Base-by-base conservation (phyloP, 2,888 invertebrate species). In the Ectemnius cavifrons region DNA sequence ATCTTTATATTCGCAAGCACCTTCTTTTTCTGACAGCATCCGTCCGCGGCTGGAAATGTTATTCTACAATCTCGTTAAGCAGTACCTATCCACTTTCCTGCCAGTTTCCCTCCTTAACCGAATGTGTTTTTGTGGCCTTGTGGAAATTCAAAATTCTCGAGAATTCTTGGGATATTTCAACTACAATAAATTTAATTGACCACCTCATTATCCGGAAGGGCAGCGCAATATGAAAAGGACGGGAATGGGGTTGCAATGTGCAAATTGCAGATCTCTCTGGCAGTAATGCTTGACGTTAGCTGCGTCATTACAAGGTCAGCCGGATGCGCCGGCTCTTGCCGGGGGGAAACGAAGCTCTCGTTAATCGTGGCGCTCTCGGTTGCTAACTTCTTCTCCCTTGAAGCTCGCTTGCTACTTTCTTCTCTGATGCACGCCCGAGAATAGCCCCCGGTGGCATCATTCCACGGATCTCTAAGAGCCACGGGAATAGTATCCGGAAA, bases 281-380 rank as follows among this genome's bases (percentile, higher is more conserved):
- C 74, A 61, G 63, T 57, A 46, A 74, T 69, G 74, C 63, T 65
- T 52, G 60, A 63, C 75, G 74, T 74, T 74, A 75, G 68, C 75
- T 27, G 68, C 75, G 75, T 73, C 68, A 63, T 75, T 75, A 73
- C 74, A 73, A 59, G 74, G 75, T 75, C 75, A 75, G 74, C 65
- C 68, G 74, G 68, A 75, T 56, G 65, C 62, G 58, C 47, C 58
- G 37, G 63, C 57, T 68, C 46, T 63, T 60, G 64, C 46, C 37
- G 37, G 61, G 8, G 63, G 62, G 59, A 46, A 71, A 56, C 66
- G 73, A 46, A 67, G 64, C 59, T 37, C 58, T 65, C 73, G 73
- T 75, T 75, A 73, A 75, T 75, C 68, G 37, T 37, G 73, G 46
- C 52, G 56, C 60, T 47, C 64, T 47, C 52, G 37, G 37, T 28